These are phyloP conservation scores for Crotalus viridis DNA, from an alignment of 2,113 vertebrate genomes.

Conservation along the genomic window DNA sequence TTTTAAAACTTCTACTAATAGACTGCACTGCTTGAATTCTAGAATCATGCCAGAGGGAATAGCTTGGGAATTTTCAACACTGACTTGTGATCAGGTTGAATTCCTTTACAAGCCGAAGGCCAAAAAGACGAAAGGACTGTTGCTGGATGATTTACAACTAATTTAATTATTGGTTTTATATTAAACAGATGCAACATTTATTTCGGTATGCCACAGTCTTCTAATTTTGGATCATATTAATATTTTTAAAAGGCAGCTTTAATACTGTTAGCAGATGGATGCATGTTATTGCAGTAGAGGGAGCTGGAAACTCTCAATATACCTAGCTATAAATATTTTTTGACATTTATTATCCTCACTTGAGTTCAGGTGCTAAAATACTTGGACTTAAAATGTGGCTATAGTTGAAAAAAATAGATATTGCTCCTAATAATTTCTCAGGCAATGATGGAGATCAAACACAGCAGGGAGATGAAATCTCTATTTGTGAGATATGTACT, in stretches of 20 bases:
- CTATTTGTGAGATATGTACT: slow-evolving; percentile 69
- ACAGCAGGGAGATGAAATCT: slow-evolving; percentile 59
- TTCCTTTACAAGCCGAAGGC: slow-evolving; percentile 51
- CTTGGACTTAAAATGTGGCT: slow-evolving; percentile 79
- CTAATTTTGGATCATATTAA: slow-evolving; percentile 73
- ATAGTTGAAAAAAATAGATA: slow-evolving; percentile 65
- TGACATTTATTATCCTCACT: slow-evolving; percentile 93
- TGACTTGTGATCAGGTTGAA: slow-evolving; percentile 33
- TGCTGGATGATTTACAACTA: slow-evolving; percentile 60
- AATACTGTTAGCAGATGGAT: slow-evolving; percentile 93
- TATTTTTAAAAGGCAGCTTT: slow-evolving; percentile 63
- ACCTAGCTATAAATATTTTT: slow-evolving; percentile 90
- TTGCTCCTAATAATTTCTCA: slow-evolving; percentile 72
- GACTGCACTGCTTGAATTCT: not conserved
- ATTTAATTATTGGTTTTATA: slow-evolving; percentile 66
- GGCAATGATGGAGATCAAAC: slow-evolving; percentile 67
- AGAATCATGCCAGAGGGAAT: not conserved
- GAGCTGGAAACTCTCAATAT: slow-evolving; percentile 93
- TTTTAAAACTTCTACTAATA: not conserved
- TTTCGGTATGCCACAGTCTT: slow-evolving; percentile 63
- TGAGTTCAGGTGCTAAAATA: slow-evolving; percentile 94
- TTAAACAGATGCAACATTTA: slow-evolving; percentile 55
- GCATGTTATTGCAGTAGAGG: slow-evolving; percentile 82
- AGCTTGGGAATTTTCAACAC: slow-evolving; percentile 27
- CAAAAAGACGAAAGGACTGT: slow-evolving; percentile 34